Evolutionary conservation across 2,888 invertebrate genomes (phyloP).

Genomic region (Drosophila multiciliata): DNA sequence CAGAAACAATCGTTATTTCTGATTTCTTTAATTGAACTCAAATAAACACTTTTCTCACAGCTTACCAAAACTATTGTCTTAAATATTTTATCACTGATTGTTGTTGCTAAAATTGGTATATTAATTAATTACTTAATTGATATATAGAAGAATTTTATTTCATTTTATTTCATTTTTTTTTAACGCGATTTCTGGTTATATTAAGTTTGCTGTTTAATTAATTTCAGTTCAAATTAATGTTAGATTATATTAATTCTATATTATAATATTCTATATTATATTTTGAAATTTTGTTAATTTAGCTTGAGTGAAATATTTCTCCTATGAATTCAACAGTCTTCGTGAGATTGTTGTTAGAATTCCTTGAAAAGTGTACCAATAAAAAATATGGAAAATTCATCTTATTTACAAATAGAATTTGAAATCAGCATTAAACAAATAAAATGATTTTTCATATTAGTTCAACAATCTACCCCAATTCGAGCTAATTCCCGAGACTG

Average conservation of each 20-base stretch:
- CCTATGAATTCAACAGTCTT: background rate
- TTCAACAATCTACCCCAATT: background rate
- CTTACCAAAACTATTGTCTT: too few species aligned
- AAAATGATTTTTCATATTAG: background rate
- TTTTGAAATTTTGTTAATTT: background rate
- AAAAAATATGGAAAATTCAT: background rate
- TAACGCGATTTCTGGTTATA: too few species aligned
- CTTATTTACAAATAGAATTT: constrained; percentile 32
- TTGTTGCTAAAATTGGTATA: too few species aligned
- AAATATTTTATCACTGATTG: too few species aligned
- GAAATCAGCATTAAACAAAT: constrained; percentile 9
- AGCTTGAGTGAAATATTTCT: background rate
- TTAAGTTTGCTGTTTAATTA: too few species aligned
- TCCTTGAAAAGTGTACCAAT: background rate
- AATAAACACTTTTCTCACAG: too few species aligned
- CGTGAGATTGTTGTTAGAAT: background rate
- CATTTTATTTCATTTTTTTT: too few species aligned
- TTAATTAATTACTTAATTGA: too few species aligned
- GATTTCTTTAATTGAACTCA: background rate
- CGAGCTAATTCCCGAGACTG: background rate
- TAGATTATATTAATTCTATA: background rate
- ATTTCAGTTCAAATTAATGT: background rate
- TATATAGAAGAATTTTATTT: too few species aligned
- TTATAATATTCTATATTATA: constrained; percentile 33
- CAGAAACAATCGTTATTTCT: background rate